Base-by-base conservation (phyloP, 1,140 invertebrate species). In the Lepidostoma basale region DNA sequence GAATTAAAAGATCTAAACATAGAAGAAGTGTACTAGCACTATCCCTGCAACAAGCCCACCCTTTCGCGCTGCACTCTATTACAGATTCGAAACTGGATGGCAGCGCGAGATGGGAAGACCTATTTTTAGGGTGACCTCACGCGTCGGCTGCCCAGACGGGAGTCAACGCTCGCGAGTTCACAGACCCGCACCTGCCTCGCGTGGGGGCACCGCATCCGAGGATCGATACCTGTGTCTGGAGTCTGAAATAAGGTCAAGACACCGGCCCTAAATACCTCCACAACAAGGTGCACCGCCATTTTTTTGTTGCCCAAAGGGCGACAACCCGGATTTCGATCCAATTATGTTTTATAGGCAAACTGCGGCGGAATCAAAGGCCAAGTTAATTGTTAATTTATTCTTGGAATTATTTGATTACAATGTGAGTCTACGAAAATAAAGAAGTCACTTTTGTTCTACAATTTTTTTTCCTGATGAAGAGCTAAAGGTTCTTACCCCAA, bases 41-140 rank as follows among this genome's bases (percentile, higher is more conserved):
- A 36, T 9, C 33, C 1, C 33, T 2, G 33, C 14, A 36, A 36
- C 14, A 36, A n/a, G 10, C 14, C 10, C 5, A n/a, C 5, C 10
- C 10, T 5, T 9, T 5, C 14, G 33, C 14, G 33, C 1, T 12
- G 10, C 5, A 12, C 1, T 36, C 14, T 36, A 12, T 12, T 1
- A n/a, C 14, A 36, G 14, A 36, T 36, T 36, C 33, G 9, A n/a
- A 36, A 36, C 9, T n/a, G 14, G 14, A 12, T n/a, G 10, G 33
- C 33, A 36, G 8, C 16, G 18, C 20, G 44, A 47, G 22, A 47
- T 12, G 44, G 18, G 30, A n/a, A n/a, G n/a, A n/a, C 26, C 52
- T 56, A 56, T 56, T 20, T 20, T 33, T 56, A 56, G 52, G 52
- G 52, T 56, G 52, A 56, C 52, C 52, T 56, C 52, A 56, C 52